These are phyloP conservation scores for Drosophila incognita DNA, from an alignment of 2,888 invertebrate species.

Conservation along the genomic window DNA sequence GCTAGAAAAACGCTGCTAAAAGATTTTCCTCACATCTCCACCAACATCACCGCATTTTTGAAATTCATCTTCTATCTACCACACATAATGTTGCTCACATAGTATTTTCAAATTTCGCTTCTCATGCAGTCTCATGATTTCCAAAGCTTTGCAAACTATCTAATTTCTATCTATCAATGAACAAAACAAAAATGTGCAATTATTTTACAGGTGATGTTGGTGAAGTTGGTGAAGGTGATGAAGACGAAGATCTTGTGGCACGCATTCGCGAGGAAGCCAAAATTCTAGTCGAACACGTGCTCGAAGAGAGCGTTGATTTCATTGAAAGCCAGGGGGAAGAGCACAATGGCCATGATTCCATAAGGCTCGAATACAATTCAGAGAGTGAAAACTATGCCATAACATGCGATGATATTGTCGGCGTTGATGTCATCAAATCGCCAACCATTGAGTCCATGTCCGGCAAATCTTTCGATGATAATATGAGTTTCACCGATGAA, in stretches of 20 bases:
- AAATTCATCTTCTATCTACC: constrained; percentile 43
- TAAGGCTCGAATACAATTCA: constrained; percentile 80
- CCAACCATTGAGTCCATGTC: constrained; percentile 85
- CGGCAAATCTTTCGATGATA: constrained; percentile 85
- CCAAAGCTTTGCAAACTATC: constrained; percentile 60
- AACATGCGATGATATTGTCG: constrained; percentile 84
- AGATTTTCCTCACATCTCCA: constrained; percentile 52
- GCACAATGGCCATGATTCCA: constrained; percentile 69
- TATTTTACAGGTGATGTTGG: constrained; percentile 70
- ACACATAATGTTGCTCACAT: constrained; percentile 55
- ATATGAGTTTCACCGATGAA: constrained; percentile 84
- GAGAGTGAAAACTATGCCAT: constrained; percentile 85
- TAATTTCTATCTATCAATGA: constrained; percentile 55
- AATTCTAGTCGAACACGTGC: constrained; percentile 83
- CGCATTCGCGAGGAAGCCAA: constrained; percentile 83
- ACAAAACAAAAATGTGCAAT: constrained; percentile 69
- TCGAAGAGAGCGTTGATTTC: constrained; percentile 84
- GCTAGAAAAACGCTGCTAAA: constrained; percentile 35
- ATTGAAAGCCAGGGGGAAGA: constrained; percentile 77
- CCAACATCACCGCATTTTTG: constrained; percentile 55
- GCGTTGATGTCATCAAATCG: constrained; percentile 84
- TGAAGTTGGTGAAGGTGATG: constrained; percentile 66
- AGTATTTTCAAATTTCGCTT: constrained; percentile 45
- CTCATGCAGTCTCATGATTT: constrained; percentile 67
- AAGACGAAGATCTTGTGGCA: constrained; percentile 63